Conservation (phyloP, 2,888 invertebrate species). For the Cryptus viduatorius region DNA sequence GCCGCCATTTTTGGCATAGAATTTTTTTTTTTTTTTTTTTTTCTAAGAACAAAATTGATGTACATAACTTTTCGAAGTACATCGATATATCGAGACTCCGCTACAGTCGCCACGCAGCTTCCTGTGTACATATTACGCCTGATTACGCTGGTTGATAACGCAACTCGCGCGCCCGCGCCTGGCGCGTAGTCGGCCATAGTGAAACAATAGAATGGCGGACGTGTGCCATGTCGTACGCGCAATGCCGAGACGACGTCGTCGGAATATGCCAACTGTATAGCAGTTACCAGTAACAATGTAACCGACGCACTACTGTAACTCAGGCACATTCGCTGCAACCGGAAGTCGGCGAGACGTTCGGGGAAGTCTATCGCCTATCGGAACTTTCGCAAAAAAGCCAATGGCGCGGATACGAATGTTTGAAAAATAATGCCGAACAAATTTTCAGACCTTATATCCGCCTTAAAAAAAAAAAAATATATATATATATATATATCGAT, state of each 20-base stretch:
- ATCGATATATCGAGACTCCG: too few species aligned
- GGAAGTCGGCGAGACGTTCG: constrained; percentile 29
- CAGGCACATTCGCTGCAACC: neutral
- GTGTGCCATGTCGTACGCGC: constrained; percentile 23
- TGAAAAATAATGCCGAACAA: neutral
- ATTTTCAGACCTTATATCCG: too few species aligned
- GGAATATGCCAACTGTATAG: constrained; percentile 17
- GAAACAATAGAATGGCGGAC: constrained; percentile 72
- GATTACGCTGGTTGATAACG: constrained; percentile 79
- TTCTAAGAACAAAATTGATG: too few species aligned
- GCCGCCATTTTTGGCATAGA: too few species aligned
- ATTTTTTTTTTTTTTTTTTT: too few species aligned
- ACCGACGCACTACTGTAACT: neutral
- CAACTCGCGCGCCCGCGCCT: constrained; percentile 69
- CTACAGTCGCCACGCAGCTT: constrained; percentile 32
- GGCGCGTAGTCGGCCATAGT: constrained; percentile 58
- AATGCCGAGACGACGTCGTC: constrained; percentile 48
- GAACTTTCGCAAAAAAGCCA: neutral
- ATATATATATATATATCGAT: too few species aligned
- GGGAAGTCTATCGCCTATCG: neutral
- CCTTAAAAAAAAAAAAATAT: too few species aligned
- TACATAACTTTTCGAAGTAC: too few species aligned
- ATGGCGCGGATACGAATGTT: too few species aligned
- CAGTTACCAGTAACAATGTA: neutral
- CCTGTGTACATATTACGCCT: constrained; percentile 63